phyloP scores from a whole-genome alignment of 2,113 vertebrate species.

The Irena cyanogastra region DNA sequence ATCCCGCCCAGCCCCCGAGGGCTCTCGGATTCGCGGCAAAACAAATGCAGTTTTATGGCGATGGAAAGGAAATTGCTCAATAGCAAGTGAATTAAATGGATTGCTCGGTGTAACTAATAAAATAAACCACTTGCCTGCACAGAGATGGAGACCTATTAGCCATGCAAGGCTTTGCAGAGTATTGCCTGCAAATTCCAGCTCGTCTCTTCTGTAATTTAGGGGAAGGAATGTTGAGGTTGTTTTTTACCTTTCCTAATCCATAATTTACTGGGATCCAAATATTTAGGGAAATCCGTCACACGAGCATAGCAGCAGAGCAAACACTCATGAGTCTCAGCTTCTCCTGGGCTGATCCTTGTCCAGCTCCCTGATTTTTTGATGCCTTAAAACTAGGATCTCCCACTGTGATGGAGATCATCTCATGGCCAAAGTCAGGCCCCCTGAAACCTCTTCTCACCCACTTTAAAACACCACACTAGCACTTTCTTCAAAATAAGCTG shows the following conservation, averaged over 20 bases:
- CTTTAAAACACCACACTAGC: not conserved
- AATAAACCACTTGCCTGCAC: not conserved
- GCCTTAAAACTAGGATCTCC: not conserved
- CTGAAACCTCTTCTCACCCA: not conserved
- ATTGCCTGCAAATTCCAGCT: not conserved
- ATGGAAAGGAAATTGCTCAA: not conserved
- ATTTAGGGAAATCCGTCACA: not conserved
- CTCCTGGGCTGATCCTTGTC: not conserved
- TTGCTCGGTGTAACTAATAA: not conserved
- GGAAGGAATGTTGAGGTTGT: not conserved
- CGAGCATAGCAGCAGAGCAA: rapidly evolving
- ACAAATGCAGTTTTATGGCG: not conserved
- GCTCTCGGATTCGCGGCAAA: not conserved
- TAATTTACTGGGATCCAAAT: not conserved
- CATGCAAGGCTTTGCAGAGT: not conserved
- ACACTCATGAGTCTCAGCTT: rapidly evolving
- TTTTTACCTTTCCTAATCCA: not conserved
- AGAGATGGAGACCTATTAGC: not conserved
- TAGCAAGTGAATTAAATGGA: not conserved
- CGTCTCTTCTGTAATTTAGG: not conserved
- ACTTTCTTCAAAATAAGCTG: not conserved
- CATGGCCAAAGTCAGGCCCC: rapidly evolving
- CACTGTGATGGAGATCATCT: not conserved
- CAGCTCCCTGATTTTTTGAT: not conserved
- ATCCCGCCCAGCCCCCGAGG: not conserved